A percentile compares a stretch with the other conserved stretches of the same genome.
These are phyloP conservation scores for Argyresthia goedartella DNA, from an alignment of 2,888 invertebrate genomes.

Conservation along the genomic window DNA sequence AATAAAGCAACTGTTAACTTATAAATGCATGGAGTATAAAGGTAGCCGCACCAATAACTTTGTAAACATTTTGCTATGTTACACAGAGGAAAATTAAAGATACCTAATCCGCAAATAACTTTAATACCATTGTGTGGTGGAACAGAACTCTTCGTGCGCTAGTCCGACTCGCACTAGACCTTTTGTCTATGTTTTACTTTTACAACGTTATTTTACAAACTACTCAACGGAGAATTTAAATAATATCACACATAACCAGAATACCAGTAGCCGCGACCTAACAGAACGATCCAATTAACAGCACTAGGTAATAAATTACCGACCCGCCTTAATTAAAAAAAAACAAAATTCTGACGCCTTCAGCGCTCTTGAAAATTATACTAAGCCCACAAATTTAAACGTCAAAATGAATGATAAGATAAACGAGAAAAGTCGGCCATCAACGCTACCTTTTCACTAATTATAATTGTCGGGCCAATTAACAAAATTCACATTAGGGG, in stretches of 20 bases:
- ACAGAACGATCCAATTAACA: slow-evolving; percentile 6
- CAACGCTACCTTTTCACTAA: slow-evolving; percentile 27
- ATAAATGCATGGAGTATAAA: too few species aligned
- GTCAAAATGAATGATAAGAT: slow-evolving; percentile 3
- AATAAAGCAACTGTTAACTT: too few species aligned
- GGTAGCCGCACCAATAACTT: too few species aligned
- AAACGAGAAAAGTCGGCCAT: slow-evolving; percentile 12
- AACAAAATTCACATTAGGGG: slow-evolving; percentile 26
- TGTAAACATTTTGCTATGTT: too few species aligned
- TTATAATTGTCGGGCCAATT: slow-evolving; percentile 36
- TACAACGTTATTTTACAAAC: background rate
- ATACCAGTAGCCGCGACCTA: background rate
- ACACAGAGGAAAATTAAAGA: too few species aligned
- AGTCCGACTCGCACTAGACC: too few species aligned
- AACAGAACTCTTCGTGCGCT: too few species aligned
- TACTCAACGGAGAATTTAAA: background rate
- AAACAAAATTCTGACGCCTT: background rate
- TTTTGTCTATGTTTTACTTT: too few species aligned
- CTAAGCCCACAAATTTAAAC: slow-evolving; percentile 6
- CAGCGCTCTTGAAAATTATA: slow-evolving; percentile 6
- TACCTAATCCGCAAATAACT: too few species aligned
- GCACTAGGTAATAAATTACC: slow-evolving; percentile 1
- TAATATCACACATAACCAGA: background rate
- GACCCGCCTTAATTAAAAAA: slow-evolving; percentile 7
- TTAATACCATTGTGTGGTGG: too few species aligned